Conservation (phyloP, 2,888 invertebrate genomes). For the Cyaniris semiargus region DNA sequence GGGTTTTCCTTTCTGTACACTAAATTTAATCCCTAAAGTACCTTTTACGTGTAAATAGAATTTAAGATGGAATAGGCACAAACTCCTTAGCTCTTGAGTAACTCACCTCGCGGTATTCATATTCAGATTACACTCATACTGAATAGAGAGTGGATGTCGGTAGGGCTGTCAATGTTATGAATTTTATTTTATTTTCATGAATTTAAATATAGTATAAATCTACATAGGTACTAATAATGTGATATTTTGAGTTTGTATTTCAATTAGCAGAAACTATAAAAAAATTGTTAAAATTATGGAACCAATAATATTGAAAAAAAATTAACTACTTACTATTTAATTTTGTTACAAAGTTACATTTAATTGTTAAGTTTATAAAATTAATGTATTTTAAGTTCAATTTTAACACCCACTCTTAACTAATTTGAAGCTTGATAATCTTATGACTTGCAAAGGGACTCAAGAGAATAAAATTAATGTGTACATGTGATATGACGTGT, state of each 20-base stretch:
- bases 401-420: background rate
- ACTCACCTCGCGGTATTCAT: background rate
- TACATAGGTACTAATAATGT: no score
- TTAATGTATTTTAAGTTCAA: background rate
- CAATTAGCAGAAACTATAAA: no score
- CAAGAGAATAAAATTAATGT: background rate
- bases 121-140: background rate
- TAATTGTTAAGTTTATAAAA: background rate
- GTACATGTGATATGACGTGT: background rate
- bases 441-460: background rate
- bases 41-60: background rate
- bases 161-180: background rate
- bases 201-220: no score
- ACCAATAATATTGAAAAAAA: no score
- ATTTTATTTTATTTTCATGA: no score
- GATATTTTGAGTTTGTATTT: no score
- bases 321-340: no score
- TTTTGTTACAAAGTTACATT: background rate
- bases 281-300: no score
- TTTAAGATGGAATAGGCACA: background rate
- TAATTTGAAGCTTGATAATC: background rate
- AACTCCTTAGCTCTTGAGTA: background rate
- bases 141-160: background rate
- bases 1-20: no score
- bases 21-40: background rate